Conservation (phyloP, 2,113 vertebrate species). For the Indicator maculatus region DNA sequence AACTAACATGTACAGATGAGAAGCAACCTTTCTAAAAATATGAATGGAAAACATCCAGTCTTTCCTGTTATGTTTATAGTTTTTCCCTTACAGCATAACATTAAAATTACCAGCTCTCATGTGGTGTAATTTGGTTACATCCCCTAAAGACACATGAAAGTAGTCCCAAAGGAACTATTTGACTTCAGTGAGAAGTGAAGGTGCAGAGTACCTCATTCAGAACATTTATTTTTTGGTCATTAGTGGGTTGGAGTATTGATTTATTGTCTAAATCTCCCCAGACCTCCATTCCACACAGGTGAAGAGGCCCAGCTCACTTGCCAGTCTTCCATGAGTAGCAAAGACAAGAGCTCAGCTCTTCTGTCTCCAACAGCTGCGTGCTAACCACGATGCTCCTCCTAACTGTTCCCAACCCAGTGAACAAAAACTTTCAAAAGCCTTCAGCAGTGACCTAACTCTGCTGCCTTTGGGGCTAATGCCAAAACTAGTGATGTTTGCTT, state of each 20-base stretch:
- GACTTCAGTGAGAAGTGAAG: slow-evolving; percentile 24
- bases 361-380: accelerated
- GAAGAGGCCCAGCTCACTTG: background rate
- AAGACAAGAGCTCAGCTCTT: background rate
- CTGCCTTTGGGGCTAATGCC: background rate
- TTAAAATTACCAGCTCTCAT: slow-evolving; percentile 58
- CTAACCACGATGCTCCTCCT: background rate
- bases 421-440: background rate
- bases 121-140: slow-evolving; percentile 58
- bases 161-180: slow-evolving; percentile 19
- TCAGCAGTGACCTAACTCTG: background rate
- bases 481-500: background rate
- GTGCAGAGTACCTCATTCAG: slow-evolving; percentile 15
- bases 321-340: background rate
- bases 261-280: background rate
- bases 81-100: slow-evolving; percentile 25
- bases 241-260: background rate
- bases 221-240: background rate
- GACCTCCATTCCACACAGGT: background rate
- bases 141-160: slow-evolving; percentile 57
- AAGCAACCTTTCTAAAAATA: slow-evolving; percentile 60
- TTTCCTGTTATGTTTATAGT: slow-evolving; percentile 66
- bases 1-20: slow-evolving; percentile 46
- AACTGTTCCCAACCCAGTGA: background rate
- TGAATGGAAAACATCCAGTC: slow-evolving; percentile 60